phyloP scores from a whole-genome alignment of 1,140 invertebrate species.

The Pseudomyrmex concolor region DNA sequence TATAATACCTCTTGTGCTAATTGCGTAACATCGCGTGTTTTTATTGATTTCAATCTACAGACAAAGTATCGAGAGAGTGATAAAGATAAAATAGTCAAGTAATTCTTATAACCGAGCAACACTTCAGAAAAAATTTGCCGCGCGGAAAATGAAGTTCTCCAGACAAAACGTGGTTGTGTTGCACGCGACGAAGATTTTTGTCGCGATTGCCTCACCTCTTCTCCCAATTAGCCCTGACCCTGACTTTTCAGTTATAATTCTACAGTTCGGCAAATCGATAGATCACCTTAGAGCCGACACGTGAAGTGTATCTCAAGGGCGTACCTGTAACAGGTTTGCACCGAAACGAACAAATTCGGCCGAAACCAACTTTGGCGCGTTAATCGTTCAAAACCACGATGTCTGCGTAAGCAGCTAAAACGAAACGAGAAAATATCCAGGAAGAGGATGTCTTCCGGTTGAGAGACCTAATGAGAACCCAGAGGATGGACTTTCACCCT shows the following conservation, averaged over 20 bases:
- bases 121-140: too few species aligned
- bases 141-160: background rate
- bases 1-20: too few species aligned
- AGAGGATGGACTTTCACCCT: constrained; percentile 20
- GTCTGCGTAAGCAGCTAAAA: too few species aligned
- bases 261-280: constrained; percentile 53
- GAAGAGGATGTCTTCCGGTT: background rate
- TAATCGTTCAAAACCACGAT: too few species aligned
- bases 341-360: constrained; percentile 19
- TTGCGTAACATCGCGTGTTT: background rate
- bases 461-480: background rate
- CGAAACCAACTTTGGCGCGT: background rate
- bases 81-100: background rate
- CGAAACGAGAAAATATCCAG: background rate
- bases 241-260: constrained; percentile 56
- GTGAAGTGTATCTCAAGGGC: constrained; percentile 63
- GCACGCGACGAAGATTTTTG: constrained; percentile 13
- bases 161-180: background rate
- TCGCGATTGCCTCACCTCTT: background rate
- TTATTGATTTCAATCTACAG: background rate
- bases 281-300: constrained; percentile 42
- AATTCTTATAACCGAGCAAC: too few species aligned
- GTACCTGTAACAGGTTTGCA: constrained; percentile 67
- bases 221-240: constrained; percentile 15
- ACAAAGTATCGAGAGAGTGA: background rate